A percentile compares a stretch with the other conserved stretches of the same genome.
Conservation (phyloP, 2,888 invertebrate species). For the Odontothrips loti region DNA sequence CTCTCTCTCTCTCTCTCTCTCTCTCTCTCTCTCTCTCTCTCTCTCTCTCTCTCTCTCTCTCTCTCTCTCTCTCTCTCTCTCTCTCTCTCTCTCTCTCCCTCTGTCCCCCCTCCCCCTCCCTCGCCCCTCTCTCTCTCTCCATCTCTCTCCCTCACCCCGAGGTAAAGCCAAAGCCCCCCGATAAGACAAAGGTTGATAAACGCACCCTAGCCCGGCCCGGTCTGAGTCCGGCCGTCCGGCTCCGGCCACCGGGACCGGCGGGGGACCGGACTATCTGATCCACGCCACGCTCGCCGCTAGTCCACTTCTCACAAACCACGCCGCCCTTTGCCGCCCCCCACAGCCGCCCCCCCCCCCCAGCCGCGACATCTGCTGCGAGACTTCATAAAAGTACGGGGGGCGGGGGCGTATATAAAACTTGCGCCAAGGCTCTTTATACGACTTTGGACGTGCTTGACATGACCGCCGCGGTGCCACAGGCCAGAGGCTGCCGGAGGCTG, state of each 20-base stretch:
- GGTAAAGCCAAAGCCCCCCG: not conserved
- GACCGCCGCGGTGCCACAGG: too few species aligned
- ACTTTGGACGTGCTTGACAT: not conserved
- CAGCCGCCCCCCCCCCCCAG: not conserved
- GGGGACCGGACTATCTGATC: not conserved
- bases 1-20: too few species aligned
- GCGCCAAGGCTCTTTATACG: not conserved
- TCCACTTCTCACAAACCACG: not conserved
- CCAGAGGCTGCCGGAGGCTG: too few species aligned
- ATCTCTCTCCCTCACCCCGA: not conserved
- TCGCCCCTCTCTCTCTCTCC: not conserved
- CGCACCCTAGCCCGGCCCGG: not conserved
- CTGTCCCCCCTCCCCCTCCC: not conserved
- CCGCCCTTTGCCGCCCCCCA: not conserved
- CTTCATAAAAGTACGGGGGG: not conserved
- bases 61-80: not conserved
- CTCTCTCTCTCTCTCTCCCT: not conserved
- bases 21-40: too few species aligned
- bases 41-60: too few species aligned
- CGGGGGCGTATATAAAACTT: not conserved
- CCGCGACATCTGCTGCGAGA: too few species aligned
- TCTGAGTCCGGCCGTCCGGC: not conserved
- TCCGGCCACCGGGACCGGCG: not conserved
- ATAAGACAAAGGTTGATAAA: slow-evolving; percentile 16
- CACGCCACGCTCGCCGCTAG: not conserved